Base-by-base conservation (phyloP, 2,888 invertebrate species). In the Napeogenes inachia region DNA sequence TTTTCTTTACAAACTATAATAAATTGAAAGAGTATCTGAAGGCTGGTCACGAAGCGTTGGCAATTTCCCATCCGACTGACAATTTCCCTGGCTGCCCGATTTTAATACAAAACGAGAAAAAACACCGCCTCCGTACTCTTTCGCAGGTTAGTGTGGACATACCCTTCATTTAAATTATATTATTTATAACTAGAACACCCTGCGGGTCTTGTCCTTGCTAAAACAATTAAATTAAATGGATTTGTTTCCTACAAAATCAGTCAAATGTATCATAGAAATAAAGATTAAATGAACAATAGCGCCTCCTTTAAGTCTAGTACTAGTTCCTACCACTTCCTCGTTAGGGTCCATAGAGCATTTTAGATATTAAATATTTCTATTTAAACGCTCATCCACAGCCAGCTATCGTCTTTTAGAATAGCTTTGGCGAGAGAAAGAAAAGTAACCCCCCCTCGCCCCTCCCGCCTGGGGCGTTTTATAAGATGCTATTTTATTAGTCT, bases 41-140 rank as follows among this genome's bases (percentile, higher is more conserved):
- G 73, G 60, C 76, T 71, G 78, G 85, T 85, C 86, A 85, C 84
- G 86, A 75, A 56, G 75, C 76, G 76, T 77, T 76, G 75, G 81
- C 84, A 88, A 89, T 89, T 89, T 89, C 89, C 89, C 83, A 84
- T 85, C 84, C 79, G 82, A 82, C 88, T 89, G 89, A 89, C 89
- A 89, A 89, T 89, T 89, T 89, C 89, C 89, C 84, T 76, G 80
- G 81, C 81, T 81, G 77, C 85, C 81, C 84, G 87, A 89, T 88
- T 88, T 89, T 89, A 87, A 89, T 89, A 87, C 86, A 87, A 87
- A 87, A 89, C 87, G 89, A 88, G 87, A 89, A 88, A 89, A 89
- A 88, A 84, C 84, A 73, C 77, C 77, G 79, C 78, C 79, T 75
- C 78, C 70, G 67, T 66, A 57, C 53, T 64, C 38, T 64, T 61